Evolutionary conservation across 2,113 vertebrate species (phyloP).

Genomic region (Bolborhynchus lineola): DNA sequence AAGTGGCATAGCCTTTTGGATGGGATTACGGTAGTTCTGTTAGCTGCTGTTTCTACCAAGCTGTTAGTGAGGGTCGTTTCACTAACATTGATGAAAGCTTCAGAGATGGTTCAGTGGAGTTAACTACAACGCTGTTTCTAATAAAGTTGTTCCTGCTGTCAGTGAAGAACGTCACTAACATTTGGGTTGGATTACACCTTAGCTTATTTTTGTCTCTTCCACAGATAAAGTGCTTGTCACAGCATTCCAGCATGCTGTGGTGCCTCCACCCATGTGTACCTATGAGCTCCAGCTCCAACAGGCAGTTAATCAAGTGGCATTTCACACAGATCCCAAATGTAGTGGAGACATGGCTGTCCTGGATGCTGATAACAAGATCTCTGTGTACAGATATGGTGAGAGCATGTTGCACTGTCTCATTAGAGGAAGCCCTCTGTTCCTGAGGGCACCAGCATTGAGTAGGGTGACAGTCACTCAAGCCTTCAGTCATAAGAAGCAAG

Average conservation of each 20-base stretch:
- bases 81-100: background rate
- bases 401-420: background rate
- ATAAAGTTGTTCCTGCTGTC: background rate
- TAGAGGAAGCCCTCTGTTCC: background rate
- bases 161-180: background rate
- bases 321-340: constrained; percentile 69
- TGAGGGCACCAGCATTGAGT: background rate
- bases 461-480: background rate
- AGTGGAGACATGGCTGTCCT: constrained; percentile 85
- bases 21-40: background rate
- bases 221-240: constrained; percentile 90
- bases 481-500: background rate
- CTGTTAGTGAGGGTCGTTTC: background rate
- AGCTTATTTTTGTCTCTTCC: background rate
- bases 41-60: background rate
- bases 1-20: background rate
- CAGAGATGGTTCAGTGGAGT: background rate
- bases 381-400: constrained; percentile 82
- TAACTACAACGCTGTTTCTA: background rate
- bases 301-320: constrained; percentile 84
- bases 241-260: constrained; percentile 82
- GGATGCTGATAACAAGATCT: constrained; percentile 79
- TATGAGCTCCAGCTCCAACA: constrained; percentile 82
- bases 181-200: background rate
- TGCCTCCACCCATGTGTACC: constrained; percentile 92